Evolutionary conservation across 2,113 vertebrate species (phyloP).

Genomic region (Hippocampus abdominalis): DNA sequence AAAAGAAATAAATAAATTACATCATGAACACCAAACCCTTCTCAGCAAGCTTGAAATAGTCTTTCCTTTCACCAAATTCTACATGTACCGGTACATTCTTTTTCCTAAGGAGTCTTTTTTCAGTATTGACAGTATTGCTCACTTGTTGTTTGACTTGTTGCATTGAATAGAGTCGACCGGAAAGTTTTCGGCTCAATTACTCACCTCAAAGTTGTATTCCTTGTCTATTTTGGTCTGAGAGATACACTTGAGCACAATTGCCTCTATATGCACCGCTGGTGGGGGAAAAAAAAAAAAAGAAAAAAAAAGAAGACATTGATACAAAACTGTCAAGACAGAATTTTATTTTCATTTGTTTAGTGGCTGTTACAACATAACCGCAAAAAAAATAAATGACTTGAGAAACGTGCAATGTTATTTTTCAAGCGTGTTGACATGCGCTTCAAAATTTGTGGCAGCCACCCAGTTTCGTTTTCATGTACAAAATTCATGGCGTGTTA

Average conservation of each 20-base stretch:
- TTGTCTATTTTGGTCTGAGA: constrained; percentile 84
- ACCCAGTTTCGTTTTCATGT: too few relatives aligned
- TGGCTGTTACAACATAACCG: not conserved
- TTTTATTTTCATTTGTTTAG: not conserved
- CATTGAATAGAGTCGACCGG: not conserved
- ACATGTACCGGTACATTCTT: not conserved
- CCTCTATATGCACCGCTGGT: constrained; percentile 89
- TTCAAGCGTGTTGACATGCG: too few relatives aligned
- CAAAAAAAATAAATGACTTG: not conserved
- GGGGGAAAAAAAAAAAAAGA: not conserved
- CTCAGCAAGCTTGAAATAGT: too few relatives aligned
- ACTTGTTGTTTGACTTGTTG: not conserved
- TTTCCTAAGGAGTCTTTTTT: too few relatives aligned
- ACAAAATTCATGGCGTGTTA: not conserved
- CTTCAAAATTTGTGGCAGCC: too few relatives aligned
- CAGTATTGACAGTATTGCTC: not conserved
- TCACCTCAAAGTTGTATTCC: constrained; percentile 92
- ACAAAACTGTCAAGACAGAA: not conserved
- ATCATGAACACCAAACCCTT: not conserved
- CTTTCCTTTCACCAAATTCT: too few relatives aligned
- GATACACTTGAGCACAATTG: constrained; percentile 84
- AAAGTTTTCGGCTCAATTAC: constrained; percentile 15
- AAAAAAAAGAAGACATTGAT: constrained; percentile 13
- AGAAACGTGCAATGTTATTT: not conserved
- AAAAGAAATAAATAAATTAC: too few relatives aligned